These are phyloP conservation scores for Spizaetus ornatus DNA, from an alignment of 2,113 vertebrate species.

Conservation along the genomic window DNA sequence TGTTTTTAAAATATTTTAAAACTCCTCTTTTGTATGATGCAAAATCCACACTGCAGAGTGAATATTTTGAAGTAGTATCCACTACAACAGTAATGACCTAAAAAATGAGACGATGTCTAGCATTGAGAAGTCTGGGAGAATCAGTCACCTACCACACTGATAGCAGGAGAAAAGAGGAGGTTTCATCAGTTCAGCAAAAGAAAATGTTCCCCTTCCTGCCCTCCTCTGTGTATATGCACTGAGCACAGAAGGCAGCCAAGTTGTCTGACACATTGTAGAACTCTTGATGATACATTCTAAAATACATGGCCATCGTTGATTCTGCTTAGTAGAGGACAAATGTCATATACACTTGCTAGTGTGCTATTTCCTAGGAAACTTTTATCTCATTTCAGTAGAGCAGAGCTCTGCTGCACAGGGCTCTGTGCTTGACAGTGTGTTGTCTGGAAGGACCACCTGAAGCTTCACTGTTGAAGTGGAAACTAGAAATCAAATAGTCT, in stretches of 20 bases:
- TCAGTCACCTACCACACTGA: rapidly evolving
- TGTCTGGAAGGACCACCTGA: not conserved
- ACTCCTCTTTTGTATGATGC: not conserved
- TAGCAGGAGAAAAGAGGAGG: not conserved
- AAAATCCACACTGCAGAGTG: not conserved
- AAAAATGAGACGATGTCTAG: not conserved
- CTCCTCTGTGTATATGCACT: not conserved
- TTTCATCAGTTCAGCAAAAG: not conserved
- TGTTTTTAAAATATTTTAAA: not conserved
- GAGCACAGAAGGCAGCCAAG: not conserved
- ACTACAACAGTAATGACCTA: not conserved
- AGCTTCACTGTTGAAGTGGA: not conserved
- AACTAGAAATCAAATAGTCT: not conserved
- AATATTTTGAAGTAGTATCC: not conserved
- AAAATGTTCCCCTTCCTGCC: not conserved
- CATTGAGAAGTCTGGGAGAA: not conserved
- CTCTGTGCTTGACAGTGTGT: not conserved
- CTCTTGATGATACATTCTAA: not conserved
- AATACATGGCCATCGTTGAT: rapidly evolving
- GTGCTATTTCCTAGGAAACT: not conserved
- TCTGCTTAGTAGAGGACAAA: not conserved
- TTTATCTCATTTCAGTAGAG: not conserved
- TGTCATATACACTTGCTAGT: not conserved
- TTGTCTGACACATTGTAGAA: not conserved
- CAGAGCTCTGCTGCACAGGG: not conserved